Conservation (phyloP, 2,888 invertebrate species). For the Orthonychiurus folsomi region DNA sequence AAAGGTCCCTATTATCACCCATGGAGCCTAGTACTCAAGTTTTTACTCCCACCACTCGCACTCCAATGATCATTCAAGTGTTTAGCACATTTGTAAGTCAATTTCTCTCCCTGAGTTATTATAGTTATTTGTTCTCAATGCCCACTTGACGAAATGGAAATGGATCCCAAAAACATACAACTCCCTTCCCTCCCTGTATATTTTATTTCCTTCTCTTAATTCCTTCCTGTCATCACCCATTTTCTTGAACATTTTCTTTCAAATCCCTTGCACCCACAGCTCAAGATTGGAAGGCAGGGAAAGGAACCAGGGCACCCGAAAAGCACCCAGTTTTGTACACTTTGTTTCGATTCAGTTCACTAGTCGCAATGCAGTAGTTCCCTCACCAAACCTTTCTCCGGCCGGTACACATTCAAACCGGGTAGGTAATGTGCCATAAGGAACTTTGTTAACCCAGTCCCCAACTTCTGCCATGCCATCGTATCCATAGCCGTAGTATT, state of each 20-base stretch:
- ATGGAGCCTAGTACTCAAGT: too few relatives aligned
- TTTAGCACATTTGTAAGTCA: neutral
- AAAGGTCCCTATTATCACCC: too few relatives aligned
- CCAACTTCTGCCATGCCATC: too few relatives aligned
- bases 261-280: neutral
- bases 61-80: neutral
- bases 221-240: neutral
- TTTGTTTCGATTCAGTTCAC: neutral
- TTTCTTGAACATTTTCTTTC: neutral
- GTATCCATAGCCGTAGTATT: too few relatives aligned
- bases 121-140: neutral
- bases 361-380: neutral
- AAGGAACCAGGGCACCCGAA: neutral
- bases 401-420: too few relatives aligned
- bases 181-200: too few relatives aligned
- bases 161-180: too few relatives aligned
- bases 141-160: too few relatives aligned
- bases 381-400: too few relatives aligned
- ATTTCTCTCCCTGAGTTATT: neutral
- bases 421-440: too few relatives aligned
- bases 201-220: neutral
- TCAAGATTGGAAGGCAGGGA: neutral
- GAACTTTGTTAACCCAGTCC: too few relatives aligned
- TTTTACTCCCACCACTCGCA: too few relatives aligned
- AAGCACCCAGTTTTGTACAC: neutral